These are phyloP conservation scores for Coptotermes formosanus DNA, from an alignment of 1,140 invertebrate species.

Conservation along the genomic window DNA sequence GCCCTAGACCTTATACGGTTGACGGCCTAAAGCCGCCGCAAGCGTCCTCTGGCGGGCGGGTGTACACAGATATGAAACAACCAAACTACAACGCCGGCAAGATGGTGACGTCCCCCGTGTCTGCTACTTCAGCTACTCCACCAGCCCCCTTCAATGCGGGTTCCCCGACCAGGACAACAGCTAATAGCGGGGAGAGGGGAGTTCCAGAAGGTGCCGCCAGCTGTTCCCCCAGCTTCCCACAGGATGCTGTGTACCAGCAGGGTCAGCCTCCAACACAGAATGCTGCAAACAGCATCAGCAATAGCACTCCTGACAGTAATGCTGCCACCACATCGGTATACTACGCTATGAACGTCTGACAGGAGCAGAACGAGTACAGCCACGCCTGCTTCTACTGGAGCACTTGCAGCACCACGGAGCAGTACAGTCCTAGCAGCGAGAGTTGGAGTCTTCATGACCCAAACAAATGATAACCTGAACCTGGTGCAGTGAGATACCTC, in stretches of 20 bases:
- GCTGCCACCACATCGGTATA: slow-evolving; percentile 42
- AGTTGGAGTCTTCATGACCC: neutral
- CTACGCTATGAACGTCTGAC: slow-evolving; percentile 54
- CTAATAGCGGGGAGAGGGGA: slow-evolving; percentile 38
- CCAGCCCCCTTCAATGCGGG: neutral
- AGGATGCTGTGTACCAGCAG: slow-evolving; percentile 63
- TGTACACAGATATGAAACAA: neutral
- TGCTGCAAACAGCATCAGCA: slow-evolving; percentile 23
- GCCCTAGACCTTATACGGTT: slow-evolving; percentile 32
- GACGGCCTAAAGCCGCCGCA: slow-evolving; percentile 3
- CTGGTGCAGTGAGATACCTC: neutral
- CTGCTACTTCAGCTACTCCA: neutral
- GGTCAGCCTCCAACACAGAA: slow-evolving; percentile 41
- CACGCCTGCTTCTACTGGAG: slow-evolving; percentile 6
- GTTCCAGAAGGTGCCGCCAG: slow-evolving; percentile 47
- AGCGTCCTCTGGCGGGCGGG: neutral
- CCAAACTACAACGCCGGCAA: neutral
- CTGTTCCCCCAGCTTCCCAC: slow-evolving; percentile 50
- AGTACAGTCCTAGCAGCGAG: neutral
- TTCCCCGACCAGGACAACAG: slow-evolving; percentile 27
- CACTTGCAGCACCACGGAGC: neutral
- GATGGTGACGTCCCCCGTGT: neutral
- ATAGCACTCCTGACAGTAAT: slow-evolving; percentile 26
- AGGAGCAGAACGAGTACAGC: slow-evolving; percentile 53
- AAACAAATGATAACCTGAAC: neutral